Evolutionary conservation across 2,888 invertebrate genomes (phyloP).

Genomic region (Papilio gigon): DNA sequence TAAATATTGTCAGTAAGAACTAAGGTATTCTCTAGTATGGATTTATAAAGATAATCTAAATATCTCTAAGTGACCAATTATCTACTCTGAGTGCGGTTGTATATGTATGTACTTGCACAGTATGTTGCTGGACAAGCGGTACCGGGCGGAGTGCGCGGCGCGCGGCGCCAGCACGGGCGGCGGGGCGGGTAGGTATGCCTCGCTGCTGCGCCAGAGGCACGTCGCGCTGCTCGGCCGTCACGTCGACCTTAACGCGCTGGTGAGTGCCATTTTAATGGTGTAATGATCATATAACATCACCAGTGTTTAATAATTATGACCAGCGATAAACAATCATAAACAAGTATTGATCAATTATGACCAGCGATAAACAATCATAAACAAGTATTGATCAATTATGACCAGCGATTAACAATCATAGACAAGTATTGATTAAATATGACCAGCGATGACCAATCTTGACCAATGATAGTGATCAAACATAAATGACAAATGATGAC

Average conservation of each 20-base stretch:
- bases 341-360: neutral
- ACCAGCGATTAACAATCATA: neutral
- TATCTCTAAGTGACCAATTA: no score
- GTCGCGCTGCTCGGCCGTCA: slow-evolving; percentile 97
- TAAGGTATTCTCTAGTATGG: no score
- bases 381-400: neutral
- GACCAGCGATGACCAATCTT: neutral
- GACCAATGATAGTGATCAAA: neutral
- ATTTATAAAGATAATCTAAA: no score
- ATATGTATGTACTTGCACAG: no score
- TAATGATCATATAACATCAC: no score
- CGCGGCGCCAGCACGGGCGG: slow-evolving; percentile 94
- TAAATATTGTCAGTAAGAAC: no score
- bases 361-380: neutral
- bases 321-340: slow-evolving; percentile 84
- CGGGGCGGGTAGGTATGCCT: slow-evolving; percentile 96
- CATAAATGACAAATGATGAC: no score
- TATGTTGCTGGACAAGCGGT: slow-evolving; percentile 98
- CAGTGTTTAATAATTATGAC: no score
- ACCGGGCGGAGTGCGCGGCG: slow-evolving; percentile 96
- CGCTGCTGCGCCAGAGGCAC: slow-evolving; percentile 96
- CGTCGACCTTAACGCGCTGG: slow-evolving; percentile 89
- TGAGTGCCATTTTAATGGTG: no score
- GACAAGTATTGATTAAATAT: no score
- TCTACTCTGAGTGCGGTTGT: no score